Evolutionary conservation across 2,888 invertebrate genomes (phyloP), one percentile per base, ranked within the genome.

Genomic region (Oscheius onirici): DNA sequence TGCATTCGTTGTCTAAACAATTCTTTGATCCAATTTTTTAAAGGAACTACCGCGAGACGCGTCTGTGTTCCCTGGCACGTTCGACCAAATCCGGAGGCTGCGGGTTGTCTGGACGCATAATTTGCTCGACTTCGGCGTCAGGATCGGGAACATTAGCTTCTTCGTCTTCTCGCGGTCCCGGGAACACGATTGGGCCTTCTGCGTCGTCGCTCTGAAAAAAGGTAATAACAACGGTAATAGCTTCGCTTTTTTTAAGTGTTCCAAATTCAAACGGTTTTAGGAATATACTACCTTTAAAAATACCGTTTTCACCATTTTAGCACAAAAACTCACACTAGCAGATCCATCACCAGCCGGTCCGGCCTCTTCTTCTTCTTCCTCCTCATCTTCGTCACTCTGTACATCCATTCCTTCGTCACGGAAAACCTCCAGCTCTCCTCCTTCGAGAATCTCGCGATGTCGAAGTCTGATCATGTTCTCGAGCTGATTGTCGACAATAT

Each of bases 1-100:
- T 58, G 58, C 58, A 58, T 58, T n/a, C 20, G 40, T 20, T 58
- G 58, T 40, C 58, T 58, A n/a, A 58, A 58, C 11, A 41, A 11
- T 20, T n/a, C n/a, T n/a, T 2, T 20, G 13, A 15, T 20, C 10
- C 10, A 8, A 57, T 34, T 17, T 28, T 2, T 34, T n/a, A 34
- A 34, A 8, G 46, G 20, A 57, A 15, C 57, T 34, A 58, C 58
- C 58, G 58, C n/a, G 58, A 41, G 13, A 58, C 40, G n/a, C 40
- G 40, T 58, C 58, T 34, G 41, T 58, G 58, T 10, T 41, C 58
- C 17, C 58, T 58, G 11, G 20, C 15, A 24, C 55, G 28, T 24
- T 10, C 28, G 10, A 13, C 17, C 58, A 17, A 20, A 41, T 58
- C 58, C 5, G 24, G 24, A 52, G 52, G 52, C n/a, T 8, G 52